Evolutionary conservation across 2,113 vertebrate species (phyloP).

Genomic region (Mystacornis crossleyi): DNA sequence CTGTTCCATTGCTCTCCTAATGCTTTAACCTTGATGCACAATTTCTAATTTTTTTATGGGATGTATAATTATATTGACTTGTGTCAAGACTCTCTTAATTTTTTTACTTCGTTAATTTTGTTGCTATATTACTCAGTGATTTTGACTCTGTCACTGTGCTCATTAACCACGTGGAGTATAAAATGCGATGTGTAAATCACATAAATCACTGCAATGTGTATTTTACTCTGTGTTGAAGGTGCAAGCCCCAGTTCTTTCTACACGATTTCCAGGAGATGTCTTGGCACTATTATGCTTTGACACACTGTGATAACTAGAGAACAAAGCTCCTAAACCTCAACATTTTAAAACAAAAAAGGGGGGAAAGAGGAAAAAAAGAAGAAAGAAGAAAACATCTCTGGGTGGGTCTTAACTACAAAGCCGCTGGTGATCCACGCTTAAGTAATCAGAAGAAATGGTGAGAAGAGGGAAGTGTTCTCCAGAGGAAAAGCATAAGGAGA

Average conservation of each 20-base stretch:
- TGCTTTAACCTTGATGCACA: not conserved
- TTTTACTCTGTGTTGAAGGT: not conserved
- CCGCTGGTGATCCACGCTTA: not conserved
- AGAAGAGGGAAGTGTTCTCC: not conserved
- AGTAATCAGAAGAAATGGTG: not conserved
- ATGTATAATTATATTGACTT: not conserved
- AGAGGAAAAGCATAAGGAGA: not conserved
- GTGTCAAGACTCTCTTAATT: not conserved
- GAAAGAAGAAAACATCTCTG: not conserved
- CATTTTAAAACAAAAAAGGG: not conserved
- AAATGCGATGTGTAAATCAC: not conserved
- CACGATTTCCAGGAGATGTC: not conserved
- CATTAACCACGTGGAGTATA: not conserved
- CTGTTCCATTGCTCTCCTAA: not conserved
- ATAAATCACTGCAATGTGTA: not conserved
- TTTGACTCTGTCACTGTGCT: not conserved
- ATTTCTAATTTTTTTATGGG: not conserved
- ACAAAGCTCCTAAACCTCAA: not conserved
- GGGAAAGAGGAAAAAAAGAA: not conserved
- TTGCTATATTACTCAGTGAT: not conserved
- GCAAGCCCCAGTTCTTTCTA: not conserved
- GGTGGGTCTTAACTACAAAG: not conserved
- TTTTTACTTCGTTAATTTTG: not conserved
- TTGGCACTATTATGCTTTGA: not conserved
- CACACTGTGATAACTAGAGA: not conserved